phyloP scores from a whole-genome alignment of 2,888 invertebrate species.

The Sphaerophoria rueppellii region DNA sequence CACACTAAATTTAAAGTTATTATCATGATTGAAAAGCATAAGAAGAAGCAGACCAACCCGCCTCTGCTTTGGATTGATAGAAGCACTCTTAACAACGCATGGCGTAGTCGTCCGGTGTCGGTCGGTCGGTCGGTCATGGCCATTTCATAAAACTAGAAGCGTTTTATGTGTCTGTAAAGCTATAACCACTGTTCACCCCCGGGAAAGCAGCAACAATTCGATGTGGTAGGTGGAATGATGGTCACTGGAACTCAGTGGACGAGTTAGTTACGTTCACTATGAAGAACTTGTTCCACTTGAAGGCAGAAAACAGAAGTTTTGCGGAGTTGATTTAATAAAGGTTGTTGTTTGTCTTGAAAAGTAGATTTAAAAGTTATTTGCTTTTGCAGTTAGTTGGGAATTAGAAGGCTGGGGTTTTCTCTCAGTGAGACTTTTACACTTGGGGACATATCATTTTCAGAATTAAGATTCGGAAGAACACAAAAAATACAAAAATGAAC shows the following conservation, averaged over 20 bases:
- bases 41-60: not conserved
- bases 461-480: too few relatives aligned
- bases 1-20: conserved; percentile 58
- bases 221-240: conserved; percentile 27
- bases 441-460: too few relatives aligned
- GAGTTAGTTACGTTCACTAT: too few relatives aligned
- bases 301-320: conserved; percentile 15
- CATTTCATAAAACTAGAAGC: conserved; percentile 37
- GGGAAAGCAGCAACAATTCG: conserved; percentile 4
- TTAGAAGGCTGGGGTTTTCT: too few relatives aligned
- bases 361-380: too few relatives aligned
- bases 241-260: not conserved
- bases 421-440: too few relatives aligned
- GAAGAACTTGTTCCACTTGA: conserved; percentile 22
- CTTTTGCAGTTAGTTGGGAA: too few relatives aligned
- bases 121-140: conserved; percentile 34
- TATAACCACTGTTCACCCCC: not conserved
- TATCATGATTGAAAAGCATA: conserved; percentile 45
- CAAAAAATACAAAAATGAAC: too few relatives aligned
- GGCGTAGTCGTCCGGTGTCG: not conserved
- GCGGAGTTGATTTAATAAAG: conserved; percentile 19
- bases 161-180: conserved; percentile 13
- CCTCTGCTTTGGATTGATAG: not conserved
- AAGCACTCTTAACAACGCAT: not conserved
- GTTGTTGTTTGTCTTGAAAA: conserved; percentile 10